Evolutionary conservation across 2,888 invertebrate genomes (phyloP).

Genomic region (Napeogenes inachia): DNA sequence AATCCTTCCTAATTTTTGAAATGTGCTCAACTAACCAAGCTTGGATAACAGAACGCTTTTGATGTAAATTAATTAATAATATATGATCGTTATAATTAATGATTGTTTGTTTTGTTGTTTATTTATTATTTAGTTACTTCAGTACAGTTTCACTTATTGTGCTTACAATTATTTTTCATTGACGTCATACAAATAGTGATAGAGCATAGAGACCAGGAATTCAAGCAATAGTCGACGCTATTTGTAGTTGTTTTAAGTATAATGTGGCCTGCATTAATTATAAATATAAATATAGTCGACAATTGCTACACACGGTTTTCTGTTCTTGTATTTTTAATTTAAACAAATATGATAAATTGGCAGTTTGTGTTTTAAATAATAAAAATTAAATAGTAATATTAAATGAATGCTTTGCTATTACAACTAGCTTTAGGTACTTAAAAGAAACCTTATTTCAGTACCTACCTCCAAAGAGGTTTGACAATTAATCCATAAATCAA

Average conservation of each 20-base stretch:
- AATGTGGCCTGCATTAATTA: background rate
- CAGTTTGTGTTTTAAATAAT: background rate
- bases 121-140: too few species aligned
- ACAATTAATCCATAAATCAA: too few species aligned
- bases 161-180: constrained; percentile 33
- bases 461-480: too few species aligned
- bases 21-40: too few species aligned
- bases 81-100: too few species aligned
- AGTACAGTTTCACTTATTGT: constrained; percentile 20
- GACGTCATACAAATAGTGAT: constrained; percentile 27
- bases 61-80: too few species aligned
- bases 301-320: background rate
- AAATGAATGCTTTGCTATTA: too few species aligned
- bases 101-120: too few species aligned
- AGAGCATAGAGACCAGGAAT: background rate
- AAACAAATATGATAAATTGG: background rate
- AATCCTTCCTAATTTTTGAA: too few species aligned
- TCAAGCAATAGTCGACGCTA: background rate
- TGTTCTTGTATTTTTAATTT: background rate
- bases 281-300: background rate
- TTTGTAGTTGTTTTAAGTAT: background rate
- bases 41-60: too few species aligned
- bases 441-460: too few species aligned
- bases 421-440: too few species aligned
- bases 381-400: background rate